Evolutionary conservation across 2,113 vertebrate species (phyloP), one percentile per base, ranked within the genome.

Genomic region (Puntigrus tetrazona): DNA sequence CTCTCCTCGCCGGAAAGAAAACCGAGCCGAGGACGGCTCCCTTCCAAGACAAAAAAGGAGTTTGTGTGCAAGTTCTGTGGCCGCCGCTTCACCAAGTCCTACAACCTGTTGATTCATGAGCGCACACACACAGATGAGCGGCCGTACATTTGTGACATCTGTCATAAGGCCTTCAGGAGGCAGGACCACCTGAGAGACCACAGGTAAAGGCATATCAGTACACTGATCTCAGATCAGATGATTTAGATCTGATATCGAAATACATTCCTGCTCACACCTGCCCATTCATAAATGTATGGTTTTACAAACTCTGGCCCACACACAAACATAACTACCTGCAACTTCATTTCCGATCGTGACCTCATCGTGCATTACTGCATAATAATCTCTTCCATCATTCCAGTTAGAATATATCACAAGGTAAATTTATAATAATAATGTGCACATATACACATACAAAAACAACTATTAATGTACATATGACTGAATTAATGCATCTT

Each of bases 21-120:
- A 91, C 97, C 98, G 52, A 96, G 95, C 0, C 92, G 97, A 3
- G 98, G 98, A 69, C 95, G 98, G 22, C 93, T 99, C 88, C 98
- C 98, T 0, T 99, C 98, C 81, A 99, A 99, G 94, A 99, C 98
- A 90, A 99, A 99, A 94, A 99, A 99, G 91, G 98, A 99, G 88
- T 99, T 99, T 43, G 97, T 99, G 83, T 99, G 98, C 94, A 99
- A 99, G 92, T 99, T 99, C 92, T 99, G 98, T 27, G 98, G 97
- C 80, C 96, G 98, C 18, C 98, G 99, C 92, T 99, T 99, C 91
- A 99, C 98, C 52, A 99, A 99, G 92, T 99, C 98, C 63, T 99
- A 99, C 92, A 99, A 99, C 90, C 96, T 99, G 85, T 92, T 99
- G 88, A 99, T 99, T 88, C 98, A 99, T 0, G 98, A 99, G 95